Percentiles rank a stretch among this genome's conserved stretches.
phyloP scores from a whole-genome alignment of 2,113 vertebrate genomes.

The Potamarius usumacintae region DNA sequence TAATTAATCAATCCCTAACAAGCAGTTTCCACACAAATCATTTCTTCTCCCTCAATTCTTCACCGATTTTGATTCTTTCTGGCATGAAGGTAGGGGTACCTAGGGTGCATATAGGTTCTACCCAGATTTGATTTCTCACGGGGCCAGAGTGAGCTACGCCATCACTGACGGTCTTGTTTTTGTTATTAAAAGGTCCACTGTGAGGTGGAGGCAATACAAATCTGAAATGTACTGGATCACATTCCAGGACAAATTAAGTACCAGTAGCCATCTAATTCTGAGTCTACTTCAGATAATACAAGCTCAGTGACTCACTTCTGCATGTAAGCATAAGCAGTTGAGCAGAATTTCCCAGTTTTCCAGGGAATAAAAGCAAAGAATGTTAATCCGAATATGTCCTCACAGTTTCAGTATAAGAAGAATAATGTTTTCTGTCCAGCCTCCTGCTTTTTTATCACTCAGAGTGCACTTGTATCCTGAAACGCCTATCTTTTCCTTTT shows the following conservation, averaged over 20 bases:
- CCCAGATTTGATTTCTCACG: too few species aligned
- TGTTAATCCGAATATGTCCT: conserved; percentile 52
- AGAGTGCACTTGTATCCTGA: conserved; percentile 68
- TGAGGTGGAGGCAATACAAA: neutral
- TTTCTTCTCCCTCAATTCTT: too few species aligned
- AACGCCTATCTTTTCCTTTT: neutral
- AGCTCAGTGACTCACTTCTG: conserved; percentile 56
- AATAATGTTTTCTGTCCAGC: conserved; percentile 64
- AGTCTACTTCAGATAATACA: conserved; percentile 5
- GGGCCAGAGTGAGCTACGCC: too few species aligned
- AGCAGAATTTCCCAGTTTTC: conserved; percentile 8
- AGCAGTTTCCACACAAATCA: too few species aligned
- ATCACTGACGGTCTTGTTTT: neutral
- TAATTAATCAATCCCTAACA: too few species aligned
- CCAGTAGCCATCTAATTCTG: neutral
- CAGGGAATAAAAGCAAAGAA: neutral
- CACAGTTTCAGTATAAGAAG: conserved; percentile 59
- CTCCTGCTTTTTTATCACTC: conserved; percentile 49
- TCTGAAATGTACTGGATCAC: neutral
- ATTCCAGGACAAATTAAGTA: neutral
- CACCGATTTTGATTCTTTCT: too few species aligned
- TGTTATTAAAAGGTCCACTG: neutral
- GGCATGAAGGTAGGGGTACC: too few species aligned
- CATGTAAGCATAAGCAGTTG: conserved; percentile 42
- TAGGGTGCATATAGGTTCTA: too few species aligned